Evolutionary conservation across 2,888 invertebrate species (phyloP).

Genomic region (Acronicta aceris): DNA sequence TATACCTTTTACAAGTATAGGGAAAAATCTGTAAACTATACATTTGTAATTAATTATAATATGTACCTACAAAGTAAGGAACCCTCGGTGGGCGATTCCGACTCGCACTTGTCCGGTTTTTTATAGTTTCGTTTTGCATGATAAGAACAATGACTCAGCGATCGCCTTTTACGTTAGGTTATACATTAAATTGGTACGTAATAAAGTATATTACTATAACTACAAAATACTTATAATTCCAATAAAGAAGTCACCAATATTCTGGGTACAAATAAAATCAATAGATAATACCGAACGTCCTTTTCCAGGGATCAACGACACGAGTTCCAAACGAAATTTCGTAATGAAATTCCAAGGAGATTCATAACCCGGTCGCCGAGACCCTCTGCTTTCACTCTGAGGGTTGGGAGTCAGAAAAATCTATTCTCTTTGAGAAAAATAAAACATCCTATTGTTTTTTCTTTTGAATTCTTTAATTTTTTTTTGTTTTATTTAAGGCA

Average conservation of each 20-base stretch:
- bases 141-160: no score
- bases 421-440: conserved; percentile 42
- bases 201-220: not conserved
- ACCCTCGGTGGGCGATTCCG: no score
- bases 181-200: no score
- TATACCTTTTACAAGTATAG: no score
- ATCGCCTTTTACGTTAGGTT: no score
- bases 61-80: no score
- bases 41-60: no score
- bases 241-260: conserved; percentile 16
- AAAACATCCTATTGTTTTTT: conserved; percentile 25
- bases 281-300: conserved; percentile 43
- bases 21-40: no score
- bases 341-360: conserved; percentile 78
- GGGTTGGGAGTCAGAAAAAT: conserved; percentile 52
- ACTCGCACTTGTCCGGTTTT: no score
- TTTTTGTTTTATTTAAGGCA: conserved; percentile 5
- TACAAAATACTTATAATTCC: conserved; percentile 1
- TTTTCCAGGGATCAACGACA: conserved; percentile 61
- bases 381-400: conserved; percentile 51
- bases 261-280: conserved; percentile 34
- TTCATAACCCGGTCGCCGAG: conserved; percentile 66
- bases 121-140: no score
- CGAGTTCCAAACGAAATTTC: conserved; percentile 65
- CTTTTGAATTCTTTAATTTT: not conserved